Evolutionary conservation across 2,888 invertebrate species (phyloP).

Genomic region (Liodrosophila aerea): DNA sequence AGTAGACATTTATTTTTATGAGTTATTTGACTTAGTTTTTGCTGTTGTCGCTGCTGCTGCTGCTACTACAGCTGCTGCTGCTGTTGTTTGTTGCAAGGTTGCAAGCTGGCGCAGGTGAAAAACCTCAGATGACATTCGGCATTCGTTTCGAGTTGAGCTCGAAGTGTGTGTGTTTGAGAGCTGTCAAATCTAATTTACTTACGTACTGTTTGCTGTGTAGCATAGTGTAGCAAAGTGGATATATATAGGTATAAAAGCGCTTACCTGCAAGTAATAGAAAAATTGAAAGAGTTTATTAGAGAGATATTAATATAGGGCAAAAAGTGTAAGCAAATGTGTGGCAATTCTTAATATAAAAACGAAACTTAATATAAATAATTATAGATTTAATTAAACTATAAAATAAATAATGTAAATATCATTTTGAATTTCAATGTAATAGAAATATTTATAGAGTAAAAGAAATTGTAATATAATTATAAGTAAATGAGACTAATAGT

Average conservation of each 20-base stretch:
- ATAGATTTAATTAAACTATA: no score
- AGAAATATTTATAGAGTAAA: no score
- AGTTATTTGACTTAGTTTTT: slow-evolving; percentile 59
- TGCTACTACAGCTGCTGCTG: no score
- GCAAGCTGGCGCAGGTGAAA: slow-evolving; percentile 50
- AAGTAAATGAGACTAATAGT: no score
- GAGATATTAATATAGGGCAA: background rate
- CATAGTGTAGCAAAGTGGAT: no score
- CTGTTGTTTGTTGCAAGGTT: slow-evolving; percentile 50
- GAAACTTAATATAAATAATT: no score
- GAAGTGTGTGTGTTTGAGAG: background rate
- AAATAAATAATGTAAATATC: no score
- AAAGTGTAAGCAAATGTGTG: background rate
- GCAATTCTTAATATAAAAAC: no score
- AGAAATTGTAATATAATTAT: no score
- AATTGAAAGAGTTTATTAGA: slow-evolving; percentile 9
- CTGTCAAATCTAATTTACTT: slow-evolving; percentile 19
- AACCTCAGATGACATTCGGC: slow-evolving; percentile 63
- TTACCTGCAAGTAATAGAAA: slow-evolving; percentile 39
- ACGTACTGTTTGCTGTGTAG: slow-evolving; percentile 49
- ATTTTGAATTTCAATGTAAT: no score
- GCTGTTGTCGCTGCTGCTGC: background rate
- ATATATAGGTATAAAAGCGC: slow-evolving; percentile 12
- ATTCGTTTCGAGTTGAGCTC: slow-evolving; percentile 19
- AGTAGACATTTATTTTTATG: slow-evolving; percentile 47